Evolutionary conservation across 2,113 vertebrate species (phyloP), one percentile per base, ranked within the genome.

Genomic region (Nyctibius bracteatus): DNA sequence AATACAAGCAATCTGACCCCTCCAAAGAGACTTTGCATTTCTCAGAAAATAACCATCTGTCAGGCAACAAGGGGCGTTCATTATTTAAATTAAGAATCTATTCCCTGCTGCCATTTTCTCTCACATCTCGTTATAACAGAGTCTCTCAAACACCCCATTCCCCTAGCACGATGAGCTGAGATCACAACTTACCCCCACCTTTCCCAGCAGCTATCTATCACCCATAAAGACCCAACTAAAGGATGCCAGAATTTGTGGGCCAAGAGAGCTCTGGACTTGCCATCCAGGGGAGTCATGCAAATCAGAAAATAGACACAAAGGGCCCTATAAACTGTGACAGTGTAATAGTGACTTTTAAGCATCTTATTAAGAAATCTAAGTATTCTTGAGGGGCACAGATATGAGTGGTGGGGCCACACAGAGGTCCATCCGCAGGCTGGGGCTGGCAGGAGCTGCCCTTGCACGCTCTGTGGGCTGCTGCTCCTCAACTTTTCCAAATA

Each of bases 41-140:
- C 89, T 90, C 94, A 94, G 95, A 97, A 95, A 96, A 83, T 96
- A 84, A 80, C 96, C 97, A 97, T 97, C 97, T 97, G 97, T 88
- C 91, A 92, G 87, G 94, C 88, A 86, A 86, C 92, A 93, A 95
- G 95, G 94, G 95, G 73, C 12, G 3, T 92, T 97, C 97, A 81
- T 96, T 97, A 97, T 97, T 97, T 96, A 95, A 97, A 97, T 92
- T 85, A 94, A 95, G 82, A 79, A 24, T 62, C 85, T 75, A 90
- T 93, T 96, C 91, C 73, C 91, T 89, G 75, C 86, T 96, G 94
- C 95, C 95, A 96, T 91, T 90, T 95, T 88, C 13, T 0, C 90
- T 94, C 90, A 88, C 86, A 59, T 92, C 92, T 94, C 59, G 5
- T 88, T 90, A 92, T 10, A 87, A 17, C 63, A 62, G 66, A 58